Evolutionary conservation across 2,113 vertebrate species (phyloP).

Genomic region (Plestiodon gilberti): DNA sequence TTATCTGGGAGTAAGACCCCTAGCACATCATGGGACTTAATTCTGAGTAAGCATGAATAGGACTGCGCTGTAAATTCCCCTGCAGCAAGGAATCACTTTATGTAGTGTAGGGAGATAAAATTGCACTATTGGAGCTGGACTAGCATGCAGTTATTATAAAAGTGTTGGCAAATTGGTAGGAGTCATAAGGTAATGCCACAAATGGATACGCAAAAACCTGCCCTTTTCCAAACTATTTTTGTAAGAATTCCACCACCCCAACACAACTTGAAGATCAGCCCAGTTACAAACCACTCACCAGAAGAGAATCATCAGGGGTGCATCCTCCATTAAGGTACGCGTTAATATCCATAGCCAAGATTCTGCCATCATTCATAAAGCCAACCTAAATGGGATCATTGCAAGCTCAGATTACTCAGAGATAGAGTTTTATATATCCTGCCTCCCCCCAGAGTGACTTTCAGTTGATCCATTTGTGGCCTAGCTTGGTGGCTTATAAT

Average conservation of each 20-base stretch:
- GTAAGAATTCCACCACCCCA: neutral
- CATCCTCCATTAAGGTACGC: conserved; percentile 85
- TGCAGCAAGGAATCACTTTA: no score
- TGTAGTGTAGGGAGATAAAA: neutral
- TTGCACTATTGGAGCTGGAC: neutral
- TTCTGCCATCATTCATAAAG: conserved; percentile 85
- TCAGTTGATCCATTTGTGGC: no score
- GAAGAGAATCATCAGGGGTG: conserved; percentile 77
- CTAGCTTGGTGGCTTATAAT: no score
- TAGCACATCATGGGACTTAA: no score
- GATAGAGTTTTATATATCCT: no score
- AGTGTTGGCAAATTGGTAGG: neutral
- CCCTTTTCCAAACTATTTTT: neutral
- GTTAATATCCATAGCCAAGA: conserved; percentile 80
- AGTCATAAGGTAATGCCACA: neutral
- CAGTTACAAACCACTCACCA: conserved; percentile 71
- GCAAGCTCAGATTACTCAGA: neutral
- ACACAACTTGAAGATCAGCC: fast-evolving
- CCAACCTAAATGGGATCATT: conserved; percentile 80
- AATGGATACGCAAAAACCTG: neutral
- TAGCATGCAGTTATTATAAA: neutral
- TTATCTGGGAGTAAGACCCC: no score
- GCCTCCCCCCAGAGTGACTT: no score
- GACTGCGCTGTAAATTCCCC: neutral
- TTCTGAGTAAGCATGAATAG: neutral